These are phyloP conservation scores for Lapara coniferarum DNA, from an alignment of 2,888 invertebrate genomes.

Conservation along the genomic window DNA sequence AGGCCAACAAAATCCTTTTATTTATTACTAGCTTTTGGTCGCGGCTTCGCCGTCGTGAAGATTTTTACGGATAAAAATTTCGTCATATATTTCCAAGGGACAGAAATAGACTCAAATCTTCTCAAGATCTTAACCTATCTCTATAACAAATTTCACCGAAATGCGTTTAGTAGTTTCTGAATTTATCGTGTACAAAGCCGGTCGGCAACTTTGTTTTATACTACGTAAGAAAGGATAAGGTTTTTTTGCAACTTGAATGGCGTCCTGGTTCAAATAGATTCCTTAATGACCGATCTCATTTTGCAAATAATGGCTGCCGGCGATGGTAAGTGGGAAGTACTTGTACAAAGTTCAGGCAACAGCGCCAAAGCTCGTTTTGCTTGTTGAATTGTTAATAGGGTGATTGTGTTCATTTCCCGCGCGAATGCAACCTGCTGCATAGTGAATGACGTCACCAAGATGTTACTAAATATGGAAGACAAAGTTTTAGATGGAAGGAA, in stretches of 20 bases:
- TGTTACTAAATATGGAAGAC: background rate
- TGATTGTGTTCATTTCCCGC: background rate
- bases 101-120: too few species aligned
- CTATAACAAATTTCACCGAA: too few species aligned
- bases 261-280: background rate
- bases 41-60: too few species aligned
- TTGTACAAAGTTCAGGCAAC: background rate
- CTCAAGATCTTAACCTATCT: too few species aligned
- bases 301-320: background rate
- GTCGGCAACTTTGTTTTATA: too few species aligned
- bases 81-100: too few species aligned
- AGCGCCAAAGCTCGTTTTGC: background rate
- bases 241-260: background rate
- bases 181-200: too few species aligned
- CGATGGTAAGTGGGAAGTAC: background rate
- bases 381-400: conserved; percentile 8
- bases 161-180: too few species aligned
- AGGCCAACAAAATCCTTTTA: too few species aligned
- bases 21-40: too few species aligned
- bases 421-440: background rate
- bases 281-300: background rate
- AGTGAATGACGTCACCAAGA: background rate
- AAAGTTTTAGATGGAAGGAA: background rate
- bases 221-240: too few species aligned
- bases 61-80: too few species aligned